phyloP scores from a whole-genome alignment of 2,888 invertebrate genomes.

The Itoplectis maculator region DNA sequence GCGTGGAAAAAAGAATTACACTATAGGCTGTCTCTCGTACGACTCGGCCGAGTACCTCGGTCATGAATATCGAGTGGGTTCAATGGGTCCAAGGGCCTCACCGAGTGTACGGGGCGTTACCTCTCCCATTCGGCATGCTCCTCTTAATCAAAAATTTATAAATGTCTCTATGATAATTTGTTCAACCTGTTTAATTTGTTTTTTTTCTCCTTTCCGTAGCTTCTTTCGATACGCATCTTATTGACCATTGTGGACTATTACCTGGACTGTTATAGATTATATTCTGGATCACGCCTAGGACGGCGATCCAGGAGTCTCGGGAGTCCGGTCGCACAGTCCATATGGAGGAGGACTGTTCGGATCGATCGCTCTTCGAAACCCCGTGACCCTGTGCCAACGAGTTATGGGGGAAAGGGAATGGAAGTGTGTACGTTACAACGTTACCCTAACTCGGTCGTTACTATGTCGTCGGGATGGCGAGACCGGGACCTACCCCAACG shows the following conservation, averaged over 20 bases:
- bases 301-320: too few relatives aligned
- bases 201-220: too few relatives aligned
- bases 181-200: too few relatives aligned
- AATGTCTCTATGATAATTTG: constrained; percentile 38
- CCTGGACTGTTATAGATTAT: too few relatives aligned
- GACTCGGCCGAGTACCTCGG: constrained; percentile 29
- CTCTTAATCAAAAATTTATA: constrained; percentile 38
- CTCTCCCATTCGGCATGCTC: constrained; percentile 28
- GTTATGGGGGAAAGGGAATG: constrained; percentile 39
- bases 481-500: constrained; percentile 65
- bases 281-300: too few relatives aligned
- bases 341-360: background rate
- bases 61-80: constrained; percentile 64
- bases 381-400: constrained; percentile 47
- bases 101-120: constrained; percentile 23
- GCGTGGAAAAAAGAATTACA: constrained; percentile 57
- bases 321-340: too few relatives aligned
- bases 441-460: constrained; percentile 54
- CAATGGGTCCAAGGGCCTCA: constrained; percentile 29
- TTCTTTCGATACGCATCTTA: too few relatives aligned
- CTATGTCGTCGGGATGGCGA: constrained; percentile 49
- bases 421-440: constrained; percentile 48
- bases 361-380: constrained; percentile 39
- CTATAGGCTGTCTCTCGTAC: constrained; percentile 7
- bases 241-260: too few relatives aligned